These are phyloP conservation scores for Chromobotia macracanthus DNA, from an alignment of 2,797 vertebrate genomes.

Conservation along the genomic window DNA sequence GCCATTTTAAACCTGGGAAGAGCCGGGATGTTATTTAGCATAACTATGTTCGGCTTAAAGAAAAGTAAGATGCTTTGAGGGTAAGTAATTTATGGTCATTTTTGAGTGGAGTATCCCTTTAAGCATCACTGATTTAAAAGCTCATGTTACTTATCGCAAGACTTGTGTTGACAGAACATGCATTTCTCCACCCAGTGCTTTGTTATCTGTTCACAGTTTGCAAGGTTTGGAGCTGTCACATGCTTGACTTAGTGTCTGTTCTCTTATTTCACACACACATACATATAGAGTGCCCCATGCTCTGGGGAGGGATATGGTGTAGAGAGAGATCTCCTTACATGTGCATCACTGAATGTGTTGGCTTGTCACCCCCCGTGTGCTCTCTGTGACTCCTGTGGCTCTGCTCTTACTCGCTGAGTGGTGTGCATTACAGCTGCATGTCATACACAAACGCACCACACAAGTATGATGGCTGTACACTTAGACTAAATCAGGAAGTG, in stretches of 20 bases:
- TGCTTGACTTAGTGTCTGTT: slow-evolving; percentile 37
- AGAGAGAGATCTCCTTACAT: slow-evolving; percentile 70
- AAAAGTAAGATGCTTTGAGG: too few species aligned
- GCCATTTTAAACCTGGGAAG: too few species aligned
- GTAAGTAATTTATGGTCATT: too few species aligned
- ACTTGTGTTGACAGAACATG: background rate
- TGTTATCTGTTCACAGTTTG: slow-evolving; percentile 24
- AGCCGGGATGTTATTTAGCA: too few species aligned
- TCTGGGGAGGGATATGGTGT: slow-evolving; percentile 54
- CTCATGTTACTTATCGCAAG: background rate
- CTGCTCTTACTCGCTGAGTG: slow-evolving; percentile 58
- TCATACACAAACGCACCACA: slow-evolving; percentile 39
- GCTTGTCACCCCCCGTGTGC: slow-evolving; percentile 66
- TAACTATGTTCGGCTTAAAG: too few species aligned
- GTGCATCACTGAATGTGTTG: slow-evolving; percentile 68
- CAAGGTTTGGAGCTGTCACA: slow-evolving; percentile 19
- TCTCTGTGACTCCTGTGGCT: slow-evolving; percentile 60
- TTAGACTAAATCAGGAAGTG: slow-evolving; percentile 18
- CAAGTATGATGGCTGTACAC: background rate
- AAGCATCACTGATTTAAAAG: too few species aligned
- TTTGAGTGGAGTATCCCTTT: too few species aligned
- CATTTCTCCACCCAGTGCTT: slow-evolving; percentile 9
- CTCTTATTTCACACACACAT: slow-evolving; percentile 11
- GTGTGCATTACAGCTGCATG: slow-evolving; percentile 71
- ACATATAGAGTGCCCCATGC: slow-evolving; percentile 15